Base-by-base conservation (phyloP, 2,888 invertebrate genomes). In the Melanostoma scalare region DNA sequence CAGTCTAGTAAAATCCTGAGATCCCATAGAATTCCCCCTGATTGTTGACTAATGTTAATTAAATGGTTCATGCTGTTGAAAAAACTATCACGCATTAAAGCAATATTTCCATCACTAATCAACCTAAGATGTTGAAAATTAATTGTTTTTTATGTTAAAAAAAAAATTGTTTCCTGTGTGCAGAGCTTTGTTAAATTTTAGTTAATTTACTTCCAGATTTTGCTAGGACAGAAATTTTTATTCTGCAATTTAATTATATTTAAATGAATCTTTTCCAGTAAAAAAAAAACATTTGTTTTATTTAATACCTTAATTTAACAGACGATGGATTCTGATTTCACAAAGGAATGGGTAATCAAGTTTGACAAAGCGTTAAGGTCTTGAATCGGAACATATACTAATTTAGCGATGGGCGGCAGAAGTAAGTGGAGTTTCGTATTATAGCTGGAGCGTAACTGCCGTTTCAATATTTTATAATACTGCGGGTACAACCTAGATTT, bases 1-100 rank as follows among this genome's bases (percentile, higher is more conserved):
- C 93, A 96, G 96, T 94, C 94, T 89, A 95, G 95, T 91, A 96
- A 96, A 93, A 94, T 96, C 68, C 92, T 96, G 48, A 93, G 94
- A 87, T 95, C 95, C 31, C 93, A 94, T 75, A 93, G 95, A 86
- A 94, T 96, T 87, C 96, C 96, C 84, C 94, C 95, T 91, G 94
- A 94, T 90, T 93, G 94, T 93, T 94, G 94, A 94, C 92, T 86
- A 86, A 86, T 86, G 84, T 86, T 86, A 77, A 76, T 85, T 68
- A 61, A 56, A 63, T 77, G 61, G 72, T 72, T 77, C 65, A 44
- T 33, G 6, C 60, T 53, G 71, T 65, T 67, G 20, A 72, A 50
- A 63, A 58, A 72, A 73, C 72, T 63, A 77, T 73, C 72, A 68
- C 67, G 82, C 82, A 77, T 76, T 61, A 72, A 76, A 76, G 81